phyloP scores from a whole-genome alignment of 30 jellyfish, hydroid and myxozoan genomes.

The Aurelia aurita complex sp. Pacific region DNA sequence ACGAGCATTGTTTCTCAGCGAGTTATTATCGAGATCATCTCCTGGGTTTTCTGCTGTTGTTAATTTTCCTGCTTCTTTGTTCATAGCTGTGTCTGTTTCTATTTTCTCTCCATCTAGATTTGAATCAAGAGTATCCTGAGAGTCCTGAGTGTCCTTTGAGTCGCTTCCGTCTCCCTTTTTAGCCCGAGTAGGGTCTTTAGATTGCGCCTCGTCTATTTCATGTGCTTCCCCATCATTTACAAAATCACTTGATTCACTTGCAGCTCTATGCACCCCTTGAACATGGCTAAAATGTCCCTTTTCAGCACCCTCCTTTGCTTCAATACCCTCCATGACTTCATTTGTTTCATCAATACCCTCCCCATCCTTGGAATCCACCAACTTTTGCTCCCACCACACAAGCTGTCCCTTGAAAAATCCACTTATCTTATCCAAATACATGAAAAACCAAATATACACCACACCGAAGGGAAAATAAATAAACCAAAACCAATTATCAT shows the following conservation, averaged over 20 bases:
- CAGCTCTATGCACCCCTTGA: not conserved
- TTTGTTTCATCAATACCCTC: not conserved
- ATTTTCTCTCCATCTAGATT: not conserved
- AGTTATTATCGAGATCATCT: not conserved
- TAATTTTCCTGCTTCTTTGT: not conserved
- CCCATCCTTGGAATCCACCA: not conserved
- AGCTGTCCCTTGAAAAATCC: constrained; percentile 71
- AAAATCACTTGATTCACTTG: not conserved
- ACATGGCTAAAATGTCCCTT: not conserved
- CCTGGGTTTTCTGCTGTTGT: not conserved
- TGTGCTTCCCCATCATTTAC: not conserved
- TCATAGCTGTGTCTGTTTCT: not conserved
- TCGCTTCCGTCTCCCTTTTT: not conserved
- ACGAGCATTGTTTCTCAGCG: not conserved
- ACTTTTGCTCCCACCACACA: constrained; percentile 73
- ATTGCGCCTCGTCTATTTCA: not conserved
- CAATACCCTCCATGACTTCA: not conserved
- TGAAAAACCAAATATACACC: constrained; percentile 60
- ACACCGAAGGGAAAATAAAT: constrained; percentile 76
- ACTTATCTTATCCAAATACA: constrained; percentile 83
- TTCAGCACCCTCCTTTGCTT: not conserved
- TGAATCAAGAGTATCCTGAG: not conserved
- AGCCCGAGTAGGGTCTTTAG: not conserved
- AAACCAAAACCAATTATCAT: constrained; percentile 93
- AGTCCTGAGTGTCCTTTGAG: not conserved